Conservation (phyloP, 2,797 vertebrate genomes). For the Gila robusta region DNA sequence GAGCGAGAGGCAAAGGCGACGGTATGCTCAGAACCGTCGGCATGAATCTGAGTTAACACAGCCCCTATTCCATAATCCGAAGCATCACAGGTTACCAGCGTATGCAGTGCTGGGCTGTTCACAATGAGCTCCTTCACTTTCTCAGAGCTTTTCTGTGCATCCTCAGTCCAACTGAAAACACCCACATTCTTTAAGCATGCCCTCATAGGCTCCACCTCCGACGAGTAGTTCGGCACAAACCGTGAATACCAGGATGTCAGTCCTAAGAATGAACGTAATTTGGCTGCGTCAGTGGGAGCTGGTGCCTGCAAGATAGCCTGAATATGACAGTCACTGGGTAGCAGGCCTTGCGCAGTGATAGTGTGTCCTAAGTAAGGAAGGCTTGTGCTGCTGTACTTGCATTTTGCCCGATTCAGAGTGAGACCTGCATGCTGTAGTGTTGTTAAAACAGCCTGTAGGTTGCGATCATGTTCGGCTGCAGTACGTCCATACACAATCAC, state of each 20-base stretch:
- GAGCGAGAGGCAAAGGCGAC: no score
- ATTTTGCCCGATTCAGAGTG: neutral
- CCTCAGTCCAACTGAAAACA: no score
- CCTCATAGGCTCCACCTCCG: neutral
- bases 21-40: no score
- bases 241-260: neutral
- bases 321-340: neutral
- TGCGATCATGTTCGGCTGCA: neutral
- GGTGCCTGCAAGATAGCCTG: neutral
- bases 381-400: neutral
- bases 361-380: constrained; percentile 9
- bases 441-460: neutral
- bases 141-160: neutral
- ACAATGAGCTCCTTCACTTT: constrained; percentile 7
- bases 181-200: neutral
- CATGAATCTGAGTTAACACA: neutral
- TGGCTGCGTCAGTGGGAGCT: neutral
- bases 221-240: neutral
- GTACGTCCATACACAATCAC: neutral
- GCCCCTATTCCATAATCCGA: neutral
- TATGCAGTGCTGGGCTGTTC: constrained; percentile 14
- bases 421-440: neutral
- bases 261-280: neutral
- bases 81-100: neutral
- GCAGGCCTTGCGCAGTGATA: constrained; percentile 28